Evolutionary conservation across 2,113 vertebrate species (phyloP), one percentile per base, ranked within the genome.

Genomic region (Origma solitaria): DNA sequence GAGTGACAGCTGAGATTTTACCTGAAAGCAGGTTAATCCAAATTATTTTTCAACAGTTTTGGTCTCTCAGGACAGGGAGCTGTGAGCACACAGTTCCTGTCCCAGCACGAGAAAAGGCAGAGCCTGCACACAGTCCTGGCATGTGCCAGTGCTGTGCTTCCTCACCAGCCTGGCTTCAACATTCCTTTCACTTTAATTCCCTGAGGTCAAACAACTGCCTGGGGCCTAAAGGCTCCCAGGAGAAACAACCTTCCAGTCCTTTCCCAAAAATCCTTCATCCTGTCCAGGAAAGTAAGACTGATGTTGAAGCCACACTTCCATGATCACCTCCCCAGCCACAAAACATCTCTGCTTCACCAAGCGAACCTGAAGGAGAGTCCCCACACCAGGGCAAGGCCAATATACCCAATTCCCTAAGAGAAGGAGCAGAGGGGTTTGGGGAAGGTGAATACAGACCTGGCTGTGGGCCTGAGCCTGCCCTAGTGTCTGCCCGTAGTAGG

Each of bases 401-500:
- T 0, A 6, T 0, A n/a, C 14, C n/a, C 44, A n/a, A 0, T 0
- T 54, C 5, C 60, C 60, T 44, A 19, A 4, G 42, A 62, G 30
- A 50, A 77, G 6, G 68, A 47, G 61, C 18, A 64, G 58, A 1
- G 24, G 51, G 54, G 11, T 11, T 11, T 2, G 15, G 49, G 53
- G 42, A 58, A 44, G 21, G 9, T 0, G 10, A 65, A 88, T 91
- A 98, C 98, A 45, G 35, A 99, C 99, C 99, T 99, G 99, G 98
- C 98, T 98, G 70, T 98, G 99, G 96, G 99, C 98, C 98, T 99
- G 99, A 44, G 98, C 98, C 91, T 99, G 99, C 97, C 99, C 99
- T 93, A 98, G 90, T 38, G 99, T 99, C 97, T 99, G 99, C 96
- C 98, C 98, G 19, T 99, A 99, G 98, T 99, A 99, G 69, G 99